Conservation (phyloP, 2,888 invertebrate species). For the Dastarcus helophoroides region DNA sequence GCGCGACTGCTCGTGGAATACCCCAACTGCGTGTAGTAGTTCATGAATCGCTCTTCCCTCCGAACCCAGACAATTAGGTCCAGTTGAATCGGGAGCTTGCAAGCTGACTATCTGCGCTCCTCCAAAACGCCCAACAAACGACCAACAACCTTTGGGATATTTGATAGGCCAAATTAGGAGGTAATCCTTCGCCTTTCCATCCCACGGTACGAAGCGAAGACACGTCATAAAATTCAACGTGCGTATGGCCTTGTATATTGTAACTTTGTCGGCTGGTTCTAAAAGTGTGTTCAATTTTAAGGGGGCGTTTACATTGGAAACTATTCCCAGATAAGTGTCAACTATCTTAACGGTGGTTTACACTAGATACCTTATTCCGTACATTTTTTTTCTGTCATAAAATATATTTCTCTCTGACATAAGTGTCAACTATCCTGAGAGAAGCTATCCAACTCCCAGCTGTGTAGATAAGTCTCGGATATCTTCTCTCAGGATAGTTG, state of each 20-base stretch:
- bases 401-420: too few species aligned
- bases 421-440: too few species aligned
- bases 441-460: too few species aligned
- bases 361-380: too few species aligned
- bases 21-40: constrained; percentile 68
- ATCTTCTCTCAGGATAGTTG: too few species aligned
- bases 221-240: constrained; percentile 55
- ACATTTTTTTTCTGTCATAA: too few species aligned
- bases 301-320: too few species aligned
- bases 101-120: constrained; percentile 64
- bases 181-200: constrained; percentile 51
- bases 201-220: constrained; percentile 51
- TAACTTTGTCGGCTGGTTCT: constrained; percentile 47
- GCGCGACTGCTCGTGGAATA: constrained; percentile 71
- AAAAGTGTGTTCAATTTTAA: constrained; percentile 19
- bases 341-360: too few species aligned
- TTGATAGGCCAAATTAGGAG: constrained; percentile 54
- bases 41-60: constrained; percentile 71
- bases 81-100: constrained; percentile 47
- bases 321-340: too few species aligned
- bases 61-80: constrained; percentile 52
- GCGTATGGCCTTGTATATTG: constrained; percentile 47
- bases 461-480: too few species aligned
- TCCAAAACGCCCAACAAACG: constrained; percentile 61
- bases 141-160: constrained; percentile 61